Evolutionary conservation across 92 coral and sea anemone species (phyloP), one percentile per base, ranked within the genome.

Genomic region (Hydrozoanthus gracilis): DNA sequence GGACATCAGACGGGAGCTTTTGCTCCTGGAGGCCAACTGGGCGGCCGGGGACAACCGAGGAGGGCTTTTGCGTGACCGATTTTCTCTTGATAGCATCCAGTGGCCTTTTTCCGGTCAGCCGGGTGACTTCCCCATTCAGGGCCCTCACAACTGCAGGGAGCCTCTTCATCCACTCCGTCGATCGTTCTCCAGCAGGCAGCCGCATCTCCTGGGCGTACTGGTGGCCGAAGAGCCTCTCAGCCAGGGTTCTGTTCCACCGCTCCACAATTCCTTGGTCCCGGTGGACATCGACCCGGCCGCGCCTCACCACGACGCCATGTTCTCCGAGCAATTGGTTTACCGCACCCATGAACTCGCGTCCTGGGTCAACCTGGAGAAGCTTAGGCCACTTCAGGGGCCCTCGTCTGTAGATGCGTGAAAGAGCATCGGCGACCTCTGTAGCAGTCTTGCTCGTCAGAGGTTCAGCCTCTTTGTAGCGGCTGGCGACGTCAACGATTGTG

Each of bases 121-220:
- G 52, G 8, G 88, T 76, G 17, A 51, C 55, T 51, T 86, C 60
- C 27, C 44, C 58, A 44, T 86, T 86, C 8, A 76, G 49, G 13
- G 89, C 87, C 17, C 58, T 6, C 2, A 87, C 76, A 13, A 78
- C 87, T 5, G 44, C 16, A 16, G 92, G 92, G 9, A 83, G 45
- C 16, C 78, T 6, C 35, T 17, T 16, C 72, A 86, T 82, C 92
- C 92, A 89, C 80, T 89, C 86, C 7, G 87, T 79, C 4, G 87
- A 82, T 56, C 76, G 7, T 35, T 64, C 64, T 18, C 80, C 71
- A 0, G 11, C 68, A n/a, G 78, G 79, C 1, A 84, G 89, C 4
- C 44, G 13, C 92, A 83, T 75, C 70, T 83, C 89, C 45, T 73
- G 67, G 6, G 84, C 85, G 70, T 89, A 89, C 72, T 77, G 89